Conservation (phyloP, 2,888 invertebrate genomes). For the Nomada goodeniana region DNA sequence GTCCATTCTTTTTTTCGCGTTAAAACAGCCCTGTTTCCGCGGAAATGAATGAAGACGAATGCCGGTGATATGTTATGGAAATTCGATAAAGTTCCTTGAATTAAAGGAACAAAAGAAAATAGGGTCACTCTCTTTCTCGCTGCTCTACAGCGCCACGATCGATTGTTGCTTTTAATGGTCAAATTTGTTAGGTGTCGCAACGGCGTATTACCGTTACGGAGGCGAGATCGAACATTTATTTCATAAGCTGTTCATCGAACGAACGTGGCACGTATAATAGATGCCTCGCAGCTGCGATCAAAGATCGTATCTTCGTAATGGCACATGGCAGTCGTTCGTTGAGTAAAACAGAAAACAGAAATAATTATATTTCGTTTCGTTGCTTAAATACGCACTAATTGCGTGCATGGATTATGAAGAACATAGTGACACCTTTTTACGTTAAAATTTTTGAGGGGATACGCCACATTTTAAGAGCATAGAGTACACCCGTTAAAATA, state of each 20-base stretch:
- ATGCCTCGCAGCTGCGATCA: conserved; percentile 30
- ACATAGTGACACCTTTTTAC: no score
- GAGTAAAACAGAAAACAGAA: no score
- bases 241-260: conserved; percentile 24
- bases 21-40: neutral
- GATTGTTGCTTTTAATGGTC: conserved; percentile 36
- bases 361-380: no score
- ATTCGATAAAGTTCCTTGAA: conserved; percentile 51
- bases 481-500: neutral
- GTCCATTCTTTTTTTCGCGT: neutral
- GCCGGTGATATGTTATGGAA: conserved; percentile 44
- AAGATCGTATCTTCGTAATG: conserved; percentile 5
- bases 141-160: conserved; percentile 27
- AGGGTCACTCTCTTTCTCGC: conserved; percentile 23
- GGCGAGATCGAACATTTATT: conserved; percentile 48
- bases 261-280: conserved; percentile 20
- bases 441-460: no score
- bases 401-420: no score
- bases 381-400: no score
- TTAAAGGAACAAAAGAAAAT: conserved; percentile 40
- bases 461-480: no score
- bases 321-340: neutral
- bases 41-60: conserved; percentile 49
- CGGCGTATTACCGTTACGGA: conserved; percentile 20
- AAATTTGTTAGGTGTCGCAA: conserved; percentile 44